Conservation (phyloP, 2,113 vertebrate species). For the Eudyptes chrysolophus region DNA sequence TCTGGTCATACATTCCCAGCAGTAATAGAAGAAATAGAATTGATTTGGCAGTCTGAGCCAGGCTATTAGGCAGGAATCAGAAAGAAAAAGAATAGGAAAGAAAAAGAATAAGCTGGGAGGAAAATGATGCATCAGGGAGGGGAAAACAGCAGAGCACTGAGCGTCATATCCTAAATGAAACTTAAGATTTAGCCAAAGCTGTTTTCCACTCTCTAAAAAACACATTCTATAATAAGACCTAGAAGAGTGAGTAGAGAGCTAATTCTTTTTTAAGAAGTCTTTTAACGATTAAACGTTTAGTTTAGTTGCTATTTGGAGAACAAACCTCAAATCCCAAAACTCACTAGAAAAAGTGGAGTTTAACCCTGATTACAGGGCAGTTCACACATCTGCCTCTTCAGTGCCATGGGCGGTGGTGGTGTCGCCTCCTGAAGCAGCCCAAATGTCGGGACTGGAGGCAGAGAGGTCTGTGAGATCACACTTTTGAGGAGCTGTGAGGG, state of each 20-base stretch:
- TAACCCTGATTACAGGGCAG: background rate
- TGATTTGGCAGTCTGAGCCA: background rate
- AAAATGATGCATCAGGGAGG: background rate
- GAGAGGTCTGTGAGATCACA: background rate
- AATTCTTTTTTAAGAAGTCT: background rate
- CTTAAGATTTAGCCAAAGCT: background rate
- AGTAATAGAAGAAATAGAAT: slow-evolving; percentile 24
- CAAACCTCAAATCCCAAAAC: background rate
- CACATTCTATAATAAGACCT: background rate
- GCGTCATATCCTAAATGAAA: background rate
- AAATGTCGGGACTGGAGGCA: background rate
- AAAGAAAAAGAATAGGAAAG: background rate
- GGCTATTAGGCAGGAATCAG: background rate
- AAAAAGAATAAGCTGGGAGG: background rate
- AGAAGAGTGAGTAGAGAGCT: background rate
- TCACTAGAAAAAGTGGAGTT: background rate
- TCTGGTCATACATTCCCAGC: background rate
- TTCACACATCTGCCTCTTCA: background rate
- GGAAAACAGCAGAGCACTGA: background rate
- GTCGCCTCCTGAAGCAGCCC: background rate
- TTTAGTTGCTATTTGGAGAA: background rate
- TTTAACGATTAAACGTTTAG: background rate
- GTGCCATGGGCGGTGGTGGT: fast-evolving
- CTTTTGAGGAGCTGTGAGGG: background rate
- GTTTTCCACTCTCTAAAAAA: background rate